These are phyloP conservation scores for Parascotia fuliginaria DNA, from an alignment of 2,888 invertebrate species.

Conservation along the genomic window DNA sequence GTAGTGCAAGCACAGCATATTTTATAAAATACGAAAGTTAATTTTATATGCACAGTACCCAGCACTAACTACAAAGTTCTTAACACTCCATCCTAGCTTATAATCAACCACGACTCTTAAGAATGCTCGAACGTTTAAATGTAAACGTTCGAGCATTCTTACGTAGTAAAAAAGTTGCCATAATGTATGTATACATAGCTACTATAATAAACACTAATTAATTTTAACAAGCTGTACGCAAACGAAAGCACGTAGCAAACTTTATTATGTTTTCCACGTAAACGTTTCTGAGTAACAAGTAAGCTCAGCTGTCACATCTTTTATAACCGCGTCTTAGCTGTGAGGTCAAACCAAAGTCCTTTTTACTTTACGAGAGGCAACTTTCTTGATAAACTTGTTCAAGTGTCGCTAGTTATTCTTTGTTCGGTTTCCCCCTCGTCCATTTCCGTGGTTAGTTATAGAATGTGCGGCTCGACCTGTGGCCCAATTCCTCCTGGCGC, in stretches of 20 bases:
- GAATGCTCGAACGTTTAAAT: no score
- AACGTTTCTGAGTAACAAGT: constrained; percentile 9
- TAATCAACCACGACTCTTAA: no score
- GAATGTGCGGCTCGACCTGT: constrained; percentile 51
- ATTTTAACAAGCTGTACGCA: no score
- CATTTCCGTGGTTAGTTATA: constrained; percentile 48
- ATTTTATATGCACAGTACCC: no score
- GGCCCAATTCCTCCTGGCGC: constrained; percentile 48
- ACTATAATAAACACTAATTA: no score
- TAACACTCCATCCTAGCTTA: no score
- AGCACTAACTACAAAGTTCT: no score
- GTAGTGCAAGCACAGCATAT: no score
- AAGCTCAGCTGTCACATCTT: constrained; percentile 14
- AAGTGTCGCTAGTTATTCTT: constrained; percentile 42
- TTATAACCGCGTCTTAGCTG: constrained; percentile 23
- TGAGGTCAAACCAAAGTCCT: constrained; percentile 22
- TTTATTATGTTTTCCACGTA: constrained; percentile 7
- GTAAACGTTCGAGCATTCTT: no score
- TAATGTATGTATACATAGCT: no score
- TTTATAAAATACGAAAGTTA: no score
- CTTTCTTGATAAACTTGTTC: constrained; percentile 55
- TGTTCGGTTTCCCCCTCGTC: constrained; percentile 35
- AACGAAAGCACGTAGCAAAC: neutral
- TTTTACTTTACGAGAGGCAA: constrained; percentile 44
- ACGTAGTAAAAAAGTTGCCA: no score